phyloP scores from a whole-genome alignment of 2,888 invertebrate species.

The Mesopsocus fuscifrons region DNA sequence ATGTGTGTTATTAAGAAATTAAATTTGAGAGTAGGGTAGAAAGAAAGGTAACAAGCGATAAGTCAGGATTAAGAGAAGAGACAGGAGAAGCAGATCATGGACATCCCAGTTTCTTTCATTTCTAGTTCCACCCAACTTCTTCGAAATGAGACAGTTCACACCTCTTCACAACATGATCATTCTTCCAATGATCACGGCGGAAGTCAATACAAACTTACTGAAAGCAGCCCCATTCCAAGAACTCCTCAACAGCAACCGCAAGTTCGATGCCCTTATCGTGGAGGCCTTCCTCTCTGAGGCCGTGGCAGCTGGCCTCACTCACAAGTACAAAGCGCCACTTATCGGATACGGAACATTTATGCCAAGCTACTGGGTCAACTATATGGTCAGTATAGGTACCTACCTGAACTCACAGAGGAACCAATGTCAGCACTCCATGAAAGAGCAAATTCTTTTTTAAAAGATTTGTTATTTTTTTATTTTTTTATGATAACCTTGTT shows the following conservation, averaged over 20 bases:
- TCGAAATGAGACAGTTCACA: background rate
- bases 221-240: background rate
- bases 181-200: background rate
- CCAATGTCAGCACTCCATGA: too few species aligned
- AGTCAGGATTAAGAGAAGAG: too few species aligned
- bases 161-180: background rate
- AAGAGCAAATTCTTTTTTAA: too few species aligned
- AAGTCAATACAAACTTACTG: background rate
- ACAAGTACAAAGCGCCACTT: background rate
- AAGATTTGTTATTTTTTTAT: too few species aligned
- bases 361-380: conserved; percentile 5
- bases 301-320: background rate
- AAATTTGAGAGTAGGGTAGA: too few species aligned
- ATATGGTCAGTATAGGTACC: conserved; percentile 1
- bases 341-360: conserved; percentile 3
- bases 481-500: too few species aligned
- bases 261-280: background rate
- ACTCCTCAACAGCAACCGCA: background rate
- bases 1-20: too few species aligned
- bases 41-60: too few species aligned
- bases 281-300: background rate
- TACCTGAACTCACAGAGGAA: too few species aligned
- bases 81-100: too few species aligned
- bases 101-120: too few species aligned
- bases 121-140: background rate